Evolutionary conservation across 2,797 vertebrate species (phyloP).

Genomic region (Myotis vivesi): DNA sequence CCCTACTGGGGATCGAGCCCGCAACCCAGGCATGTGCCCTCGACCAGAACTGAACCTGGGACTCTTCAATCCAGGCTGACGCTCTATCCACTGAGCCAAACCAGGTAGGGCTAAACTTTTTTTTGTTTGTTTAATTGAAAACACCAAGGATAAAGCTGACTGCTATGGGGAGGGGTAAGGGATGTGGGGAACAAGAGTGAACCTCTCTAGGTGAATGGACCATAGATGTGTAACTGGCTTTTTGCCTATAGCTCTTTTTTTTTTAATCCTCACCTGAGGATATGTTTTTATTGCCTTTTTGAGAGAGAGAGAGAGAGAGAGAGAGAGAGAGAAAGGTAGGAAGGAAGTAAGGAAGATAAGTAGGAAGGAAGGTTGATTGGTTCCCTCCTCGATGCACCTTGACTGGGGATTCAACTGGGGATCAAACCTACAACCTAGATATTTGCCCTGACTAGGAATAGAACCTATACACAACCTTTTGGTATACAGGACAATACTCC

Average conservation of each 20-base stretch:
- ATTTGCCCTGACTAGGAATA: not conserved
- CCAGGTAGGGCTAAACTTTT: not conserved
- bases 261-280: not conserved
- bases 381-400: not conserved
- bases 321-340: not conserved
- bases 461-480: not conserved
- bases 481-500: not conserved
- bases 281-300: not conserved
- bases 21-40: too few species aligned
- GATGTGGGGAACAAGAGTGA: not conserved
- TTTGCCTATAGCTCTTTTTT: constrained; percentile 10
- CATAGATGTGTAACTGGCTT: constrained; percentile 53
- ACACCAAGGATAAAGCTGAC: constrained; percentile 34
- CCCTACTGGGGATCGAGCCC: too few species aligned
- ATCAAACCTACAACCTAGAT: not conserved
- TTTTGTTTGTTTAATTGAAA: constrained; percentile 31
- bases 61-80: too few species aligned
- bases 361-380: not conserved
- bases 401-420: not conserved
- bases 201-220: constrained; percentile 56
- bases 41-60: too few species aligned
- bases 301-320: not conserved
- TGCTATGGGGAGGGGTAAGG: not conserved
- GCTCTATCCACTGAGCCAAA: too few species aligned
- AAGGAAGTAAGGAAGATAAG: not conserved